These are phyloP conservation scores for Pteropus alecto DNA, from an alignment of 2,113 vertebrate genomes.

Conservation along the genomic window DNA sequence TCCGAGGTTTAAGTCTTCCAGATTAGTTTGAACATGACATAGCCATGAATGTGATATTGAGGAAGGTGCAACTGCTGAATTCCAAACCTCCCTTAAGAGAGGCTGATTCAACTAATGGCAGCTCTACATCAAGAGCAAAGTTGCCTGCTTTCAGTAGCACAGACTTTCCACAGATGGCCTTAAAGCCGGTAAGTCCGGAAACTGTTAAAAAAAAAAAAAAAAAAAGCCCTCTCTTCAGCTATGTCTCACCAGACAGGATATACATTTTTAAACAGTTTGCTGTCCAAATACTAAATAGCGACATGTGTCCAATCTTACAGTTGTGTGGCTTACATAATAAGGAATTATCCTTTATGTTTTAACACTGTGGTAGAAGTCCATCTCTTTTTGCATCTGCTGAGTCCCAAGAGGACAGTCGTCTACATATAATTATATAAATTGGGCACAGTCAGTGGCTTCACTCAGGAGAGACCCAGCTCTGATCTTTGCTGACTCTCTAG, in stretches of 20 bases:
- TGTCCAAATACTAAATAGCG: conserved; percentile 45
- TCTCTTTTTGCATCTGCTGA: background rate
- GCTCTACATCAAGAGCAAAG: background rate
- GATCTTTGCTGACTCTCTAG: conserved; percentile 24
- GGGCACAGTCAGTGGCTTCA: background rate
- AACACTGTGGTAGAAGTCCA: conserved; percentile 4
- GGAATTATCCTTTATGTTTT: conserved; percentile 24
- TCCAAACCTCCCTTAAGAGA: background rate
- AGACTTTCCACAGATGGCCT: background rate
- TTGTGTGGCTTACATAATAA: conserved; percentile 55
- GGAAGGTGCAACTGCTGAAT: background rate
- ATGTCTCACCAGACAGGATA: background rate
- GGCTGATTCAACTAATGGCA: background rate
- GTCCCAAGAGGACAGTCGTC: conserved; percentile 37
- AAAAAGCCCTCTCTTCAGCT: background rate
- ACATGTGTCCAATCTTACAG: conserved; percentile 42
- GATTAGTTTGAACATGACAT: background rate
- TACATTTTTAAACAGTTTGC: background rate
- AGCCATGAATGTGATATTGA: background rate
- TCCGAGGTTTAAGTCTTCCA: background rate
- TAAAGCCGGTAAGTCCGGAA: background rate
- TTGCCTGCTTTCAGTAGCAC: background rate
- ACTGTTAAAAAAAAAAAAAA: background rate
- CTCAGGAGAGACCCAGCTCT: background rate
- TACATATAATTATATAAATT: conserved; percentile 31